Conservation (phyloP, 2,113 vertebrate genomes). For the Garra rufa region DNA sequence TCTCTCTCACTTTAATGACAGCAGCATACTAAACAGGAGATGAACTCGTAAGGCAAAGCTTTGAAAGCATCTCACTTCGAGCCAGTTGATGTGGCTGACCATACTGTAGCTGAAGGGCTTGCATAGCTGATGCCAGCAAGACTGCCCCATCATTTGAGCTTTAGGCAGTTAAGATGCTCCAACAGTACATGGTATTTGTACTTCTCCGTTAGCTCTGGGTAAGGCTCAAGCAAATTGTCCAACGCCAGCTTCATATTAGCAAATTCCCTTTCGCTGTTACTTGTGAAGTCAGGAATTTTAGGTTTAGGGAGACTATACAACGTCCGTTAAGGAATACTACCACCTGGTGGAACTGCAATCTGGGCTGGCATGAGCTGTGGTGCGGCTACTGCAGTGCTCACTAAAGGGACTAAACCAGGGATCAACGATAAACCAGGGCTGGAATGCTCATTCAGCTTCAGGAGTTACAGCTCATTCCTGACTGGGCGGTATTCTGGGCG, state of each 20-base stretch:
- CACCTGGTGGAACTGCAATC: too few species aligned
- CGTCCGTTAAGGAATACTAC: neutral
- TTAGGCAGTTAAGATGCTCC: neutral
- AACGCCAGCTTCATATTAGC: neutral
- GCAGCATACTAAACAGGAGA: neutral
- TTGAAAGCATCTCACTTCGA: neutral
- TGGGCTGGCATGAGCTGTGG: too few species aligned
- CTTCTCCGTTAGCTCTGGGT: neutral
- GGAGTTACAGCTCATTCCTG: neutral
- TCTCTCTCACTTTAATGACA: neutral
- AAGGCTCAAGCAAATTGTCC: neutral
- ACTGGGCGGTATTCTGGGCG: neutral
- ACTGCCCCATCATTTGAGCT: too few species aligned
- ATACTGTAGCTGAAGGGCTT: too few species aligned
- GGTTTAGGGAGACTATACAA: neutral
- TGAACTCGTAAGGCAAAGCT: neutral
- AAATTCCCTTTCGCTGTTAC: neutral
- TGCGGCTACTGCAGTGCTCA: too few species aligned
- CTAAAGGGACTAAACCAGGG: too few species aligned
- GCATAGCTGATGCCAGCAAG: neutral
- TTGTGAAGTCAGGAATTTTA: neutral
- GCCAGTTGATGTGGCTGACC: neutral
- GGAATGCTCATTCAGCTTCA: neutral
- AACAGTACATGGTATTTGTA: slow-evolving; percentile 1
- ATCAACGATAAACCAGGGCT: neutral